Base-by-base conservation (phyloP, 92 coral and sea anemone genomes). In the Hydrozoanthus gracilis region DNA sequence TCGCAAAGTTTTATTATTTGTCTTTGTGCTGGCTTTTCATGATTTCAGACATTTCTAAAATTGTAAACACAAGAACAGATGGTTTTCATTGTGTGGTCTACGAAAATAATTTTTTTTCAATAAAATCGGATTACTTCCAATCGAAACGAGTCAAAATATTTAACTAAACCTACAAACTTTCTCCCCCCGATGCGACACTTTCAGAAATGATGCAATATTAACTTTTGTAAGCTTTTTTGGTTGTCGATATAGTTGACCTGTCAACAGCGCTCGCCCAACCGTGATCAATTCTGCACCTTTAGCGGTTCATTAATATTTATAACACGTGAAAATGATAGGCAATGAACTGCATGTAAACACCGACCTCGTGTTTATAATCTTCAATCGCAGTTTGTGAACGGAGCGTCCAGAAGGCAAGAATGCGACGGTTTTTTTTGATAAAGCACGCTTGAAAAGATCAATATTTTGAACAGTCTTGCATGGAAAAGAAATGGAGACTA, bases 321-420 rank as follows among this genome's bases (percentile, higher is more conserved):
- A 64, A 74, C 85, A 80, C 85, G 85, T 80, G 85, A 80, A 80
- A 65, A 80, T n/a, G 85, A 80, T 56, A 39, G 67, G 71, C 70
- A 39, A 62, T 39, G 83, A 80, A 64, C 75, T 64, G 74, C 56
- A 65, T 66, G 73, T 80, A 80, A 80, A 80, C 85, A 80, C 55
- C 39, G 85, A 52, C 75, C 85, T 80, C 85, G 85, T 80, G 85
- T 80, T 80, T 80, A 65, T 80, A 73, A 80, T 46, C 16, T 66
- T 80, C 69, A 65, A 80, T 80, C 85, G 74, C 85, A 64, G 85
- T 65, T 65, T 80, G 85, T 80, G 52, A 66, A 70, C 85, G 73
- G 73, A 65, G 85, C 64, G 85, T 64, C 47, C 20, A 49, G 61
- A 47, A 17, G 35, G 66, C 47, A 2, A 17, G 48, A 65, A 18